Evolutionary conservation across 2,797 vertebrate genomes (phyloP), one percentile per base, ranked within the genome.

Genomic region (Loris lydekkerianus): DNA sequence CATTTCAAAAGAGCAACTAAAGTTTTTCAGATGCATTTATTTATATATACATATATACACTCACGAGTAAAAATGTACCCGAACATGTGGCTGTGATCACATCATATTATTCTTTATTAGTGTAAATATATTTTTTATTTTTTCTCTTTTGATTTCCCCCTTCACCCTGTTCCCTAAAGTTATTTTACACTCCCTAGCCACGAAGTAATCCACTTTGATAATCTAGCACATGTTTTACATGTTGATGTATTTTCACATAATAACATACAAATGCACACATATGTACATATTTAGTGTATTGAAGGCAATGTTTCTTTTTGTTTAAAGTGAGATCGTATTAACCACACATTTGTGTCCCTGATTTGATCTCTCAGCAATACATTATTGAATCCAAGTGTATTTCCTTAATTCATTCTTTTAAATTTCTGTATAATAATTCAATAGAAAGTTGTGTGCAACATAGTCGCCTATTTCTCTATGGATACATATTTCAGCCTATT

Each of bases 401-500:
- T 93, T 95, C 21, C 49, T 3, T 65, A 75, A 58, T 65, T 94
- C 7, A 80, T 69, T 92, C 37, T 89, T 75, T 85, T 61, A 25
- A 73, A 73, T 75, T 60, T 80, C 17, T 86, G 20, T 80, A 40
- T 40, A 40, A 40, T 61, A 77, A 70, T 53, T 82, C 18, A 14
- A 37, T 25, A 15, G 58, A 60, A 63, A 61, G 40, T 72, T 17
- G 2, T 40, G 49, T 46, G 3, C 10, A 81, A 34, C 10, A 20
- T 5, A 46, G 34, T 8, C 25, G 67, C 7, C 6, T 23, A 61
- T 72, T 96, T 92, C 34, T 86, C 15, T 78, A 4, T 67, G 73
- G 31, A 46, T 77, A n/a, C 69, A 9, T 72, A 10, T 60, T 65
- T 17, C 10, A n/a, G 20, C 15, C 86, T 84, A 10, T 93, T 83